These are phyloP conservation scores for Hemicentrotus pulcherrimus DNA, from an alignment of 35 echinoderm and acorn worm genomes.

Conservation along the genomic window DNA sequence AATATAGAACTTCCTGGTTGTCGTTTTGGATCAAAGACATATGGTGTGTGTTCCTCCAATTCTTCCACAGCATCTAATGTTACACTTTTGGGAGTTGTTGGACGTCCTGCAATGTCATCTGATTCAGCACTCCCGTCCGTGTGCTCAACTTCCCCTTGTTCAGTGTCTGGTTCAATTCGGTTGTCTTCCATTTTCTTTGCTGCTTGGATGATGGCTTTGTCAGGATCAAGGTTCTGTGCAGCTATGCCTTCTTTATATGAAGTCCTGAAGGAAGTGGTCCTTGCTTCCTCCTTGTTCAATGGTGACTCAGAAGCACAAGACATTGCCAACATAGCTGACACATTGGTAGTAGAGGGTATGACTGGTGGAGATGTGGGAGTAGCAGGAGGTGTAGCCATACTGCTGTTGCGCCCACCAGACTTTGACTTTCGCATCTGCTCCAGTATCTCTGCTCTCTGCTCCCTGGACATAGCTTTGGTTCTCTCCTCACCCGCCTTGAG, in stretches of 20 bases:
- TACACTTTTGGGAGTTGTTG: slow-evolving; percentile 38
- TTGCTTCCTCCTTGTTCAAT: slow-evolving; percentile 38
- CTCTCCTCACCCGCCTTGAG: slow-evolving; percentile 27
- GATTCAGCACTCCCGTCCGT: not conserved
- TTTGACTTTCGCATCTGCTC: slow-evolving; percentile 84
- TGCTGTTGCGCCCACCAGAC: slow-evolving; percentile 48
- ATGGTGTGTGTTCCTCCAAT: slow-evolving; percentile 46
- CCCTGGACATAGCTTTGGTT: slow-evolving; percentile 70
- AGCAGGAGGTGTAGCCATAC: slow-evolving; percentile 61
- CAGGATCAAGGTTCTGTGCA: slow-evolving; percentile 73
- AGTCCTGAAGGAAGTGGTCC: slow-evolving; percentile 73
- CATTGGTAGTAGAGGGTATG: not conserved
- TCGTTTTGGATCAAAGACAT: slow-evolving; percentile 82
- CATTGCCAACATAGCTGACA: slow-evolving; percentile 16
- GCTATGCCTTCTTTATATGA: slow-evolving; percentile 76
- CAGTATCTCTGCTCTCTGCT: slow-evolving; percentile 87
- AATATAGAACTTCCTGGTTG: slow-evolving; percentile 86
- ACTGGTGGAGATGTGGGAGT: slow-evolving; percentile 38
- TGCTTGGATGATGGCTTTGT: slow-evolving; percentile 88
- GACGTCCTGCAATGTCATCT: not conserved
- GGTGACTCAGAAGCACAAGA: not conserved
- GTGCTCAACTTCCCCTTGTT: slow-evolving; percentile 22
- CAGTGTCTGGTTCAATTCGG: slow-evolving; percentile 37
- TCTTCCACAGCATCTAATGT: not conserved
- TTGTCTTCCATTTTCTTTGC: slow-evolving; percentile 75